Conservation (phyloP, 2,113 vertebrate species). For the Protobothrops flavoviridis region DNA sequence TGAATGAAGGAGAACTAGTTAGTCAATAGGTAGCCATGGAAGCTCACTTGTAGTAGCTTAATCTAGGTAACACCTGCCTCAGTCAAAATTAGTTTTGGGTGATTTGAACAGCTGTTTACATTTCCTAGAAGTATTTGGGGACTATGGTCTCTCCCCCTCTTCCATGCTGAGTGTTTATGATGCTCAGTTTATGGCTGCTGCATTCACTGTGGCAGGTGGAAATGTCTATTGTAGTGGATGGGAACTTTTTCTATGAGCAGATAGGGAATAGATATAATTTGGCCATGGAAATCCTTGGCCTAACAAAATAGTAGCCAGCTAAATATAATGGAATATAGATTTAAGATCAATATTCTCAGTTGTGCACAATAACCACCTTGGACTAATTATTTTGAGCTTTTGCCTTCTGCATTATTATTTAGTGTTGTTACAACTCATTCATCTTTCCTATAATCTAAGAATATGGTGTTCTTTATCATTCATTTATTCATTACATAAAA, state of each 20-base stretch:
- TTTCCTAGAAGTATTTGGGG: background rate
- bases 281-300: background rate
- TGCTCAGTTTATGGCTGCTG: background rate
- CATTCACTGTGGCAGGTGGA: background rate
- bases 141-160: background rate
- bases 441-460: background rate
- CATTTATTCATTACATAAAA: background rate
- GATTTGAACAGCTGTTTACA: background rate
- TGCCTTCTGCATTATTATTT: background rate
- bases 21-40: background rate
- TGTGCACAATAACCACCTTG: background rate
- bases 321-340: background rate
- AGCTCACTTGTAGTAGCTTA: background rate
- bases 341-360: background rate
- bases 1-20: background rate
- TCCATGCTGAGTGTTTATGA: background rate
- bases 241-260: background rate
- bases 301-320: background rate
- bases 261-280: background rate
- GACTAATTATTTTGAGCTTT: background rate
- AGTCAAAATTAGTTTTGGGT: background rate
- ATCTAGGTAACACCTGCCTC: background rate
- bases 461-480: background rate
- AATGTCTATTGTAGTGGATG: background rate
- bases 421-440: background rate